Base-by-base conservation (phyloP, 1,140 invertebrate genomes). In the Drosophila mayri region DNA sequence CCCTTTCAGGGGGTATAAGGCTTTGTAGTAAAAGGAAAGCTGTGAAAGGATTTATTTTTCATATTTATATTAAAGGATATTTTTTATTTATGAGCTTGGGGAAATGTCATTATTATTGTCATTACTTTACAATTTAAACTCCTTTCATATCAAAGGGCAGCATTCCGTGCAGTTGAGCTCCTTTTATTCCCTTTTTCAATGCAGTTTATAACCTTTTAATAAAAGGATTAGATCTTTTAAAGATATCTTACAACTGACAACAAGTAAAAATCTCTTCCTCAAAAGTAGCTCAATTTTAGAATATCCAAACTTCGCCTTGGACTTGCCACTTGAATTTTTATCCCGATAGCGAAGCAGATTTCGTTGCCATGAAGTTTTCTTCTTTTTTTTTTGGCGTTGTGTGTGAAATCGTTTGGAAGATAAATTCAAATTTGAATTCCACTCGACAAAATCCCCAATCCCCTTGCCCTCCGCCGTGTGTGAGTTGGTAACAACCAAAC, bases 341-440 rank as follows among this genome's bases (percentile, higher is more conserved):
- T 55, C 22, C 10, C 25, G 35, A 11, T 41, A n/a, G 14, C 41
- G 28, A 6, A 47, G 16, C 30, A 30, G 64, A 47, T 47, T 43
- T 41, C 43, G 54, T 74, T 74, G 73, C 73, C 61, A 65, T 40
- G 71, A 76, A 65, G 47, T 55, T 37, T 37, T 58, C 20, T 20
- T 22, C 20, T 54, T 55, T 40, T 30, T 37, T 54, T 57, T 76
- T 65, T 38, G 60, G 46, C 59, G 70, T 66, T 75, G 52, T 62
- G 70, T 70, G 82, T 81, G 82, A 77, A 85, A 86, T 85, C 82
- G 70, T 60, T 47, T 66, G 75, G 60, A 86, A 86, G 82, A 85
- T 86, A 85, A 85, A 85, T 85, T 81, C 73, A 82, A 81, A 87
- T 86, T 81, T 86, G 59, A 86, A 71, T 71, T 81, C 73, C 81